Evolutionary conservation across 2,797 vertebrate genomes (phyloP).

Genomic region (Mergus octosetaceus): DNA sequence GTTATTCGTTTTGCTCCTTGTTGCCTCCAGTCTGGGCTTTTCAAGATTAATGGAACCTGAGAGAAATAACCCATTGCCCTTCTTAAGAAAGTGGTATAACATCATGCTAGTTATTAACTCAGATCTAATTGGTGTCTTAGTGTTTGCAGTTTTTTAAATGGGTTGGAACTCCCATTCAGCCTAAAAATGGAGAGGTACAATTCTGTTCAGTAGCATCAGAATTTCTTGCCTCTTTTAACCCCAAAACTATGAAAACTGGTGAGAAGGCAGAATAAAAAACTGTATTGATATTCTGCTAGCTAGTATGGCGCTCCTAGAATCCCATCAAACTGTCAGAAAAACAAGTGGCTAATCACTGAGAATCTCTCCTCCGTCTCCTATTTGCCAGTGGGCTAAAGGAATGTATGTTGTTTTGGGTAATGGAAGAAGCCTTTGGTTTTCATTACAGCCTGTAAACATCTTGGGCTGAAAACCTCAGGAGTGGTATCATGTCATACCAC

Average conservation of each 20-base stretch:
- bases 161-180: background rate
- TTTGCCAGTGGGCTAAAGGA: slow-evolving; percentile 59
- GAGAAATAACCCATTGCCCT: slow-evolving; percentile 39
- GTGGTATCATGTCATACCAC: slow-evolving; percentile 29
- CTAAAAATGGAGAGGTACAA: background rate
- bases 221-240: background rate
- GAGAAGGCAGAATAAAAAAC: background rate
- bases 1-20: slow-evolving; percentile 44
- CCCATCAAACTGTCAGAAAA: slow-evolving; percentile 61
- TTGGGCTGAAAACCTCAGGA: slow-evolving; percentile 54
- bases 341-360: slow-evolving; percentile 28
- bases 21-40: slow-evolving; percentile 60
- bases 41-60: slow-evolving; percentile 46
- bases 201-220: background rate
- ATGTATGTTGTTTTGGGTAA: slow-evolving; percentile 65
- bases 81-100: background rate
- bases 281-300: background rate
- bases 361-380: slow-evolving; percentile 4
- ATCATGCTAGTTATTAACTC: background rate
- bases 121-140: background rate
- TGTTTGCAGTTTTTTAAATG: background rate
- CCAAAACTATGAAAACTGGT: background rate
- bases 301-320: slow-evolving; percentile 51
- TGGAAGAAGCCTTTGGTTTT: slow-evolving; percentile 69
- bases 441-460: slow-evolving; percentile 67